phyloP scores from a whole-genome alignment of 2,888 invertebrate species.

The Coecobrya sp. region DNA sequence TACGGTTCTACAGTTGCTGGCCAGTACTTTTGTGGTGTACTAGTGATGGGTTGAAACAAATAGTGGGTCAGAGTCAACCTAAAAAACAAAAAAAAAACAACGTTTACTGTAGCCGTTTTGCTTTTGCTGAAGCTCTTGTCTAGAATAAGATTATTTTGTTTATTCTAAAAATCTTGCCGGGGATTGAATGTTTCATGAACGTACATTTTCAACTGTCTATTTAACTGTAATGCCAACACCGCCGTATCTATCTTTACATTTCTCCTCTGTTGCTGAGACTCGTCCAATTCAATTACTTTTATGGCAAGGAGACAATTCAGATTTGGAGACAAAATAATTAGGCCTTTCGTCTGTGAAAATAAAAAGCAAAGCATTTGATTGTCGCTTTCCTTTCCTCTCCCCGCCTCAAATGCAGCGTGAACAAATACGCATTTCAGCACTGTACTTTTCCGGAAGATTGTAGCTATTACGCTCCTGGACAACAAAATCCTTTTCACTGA shows the following conservation, averaged over 20 bases:
- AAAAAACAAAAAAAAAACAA: not conserved
- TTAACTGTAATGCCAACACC: too few relatives aligned
- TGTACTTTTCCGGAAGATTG: too few relatives aligned
- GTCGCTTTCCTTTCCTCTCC: slow-evolving; percentile 3
- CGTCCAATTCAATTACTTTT: slow-evolving; percentile 81
- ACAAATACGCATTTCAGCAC: not conserved
- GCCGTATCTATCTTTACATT: not conserved
- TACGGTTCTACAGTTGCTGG: not conserved
- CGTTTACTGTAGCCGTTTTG: too few relatives aligned
- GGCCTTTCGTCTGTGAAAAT: slow-evolving; percentile 11
- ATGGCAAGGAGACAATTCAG: slow-evolving; percentile 79
- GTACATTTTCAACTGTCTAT: not conserved
- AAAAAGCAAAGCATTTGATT: not conserved
- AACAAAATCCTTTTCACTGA: not conserved
- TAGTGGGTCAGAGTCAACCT: slow-evolving; percentile 1
- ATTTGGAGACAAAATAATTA: slow-evolving; percentile 75
- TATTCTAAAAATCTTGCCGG: too few relatives aligned
- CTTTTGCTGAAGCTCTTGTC: too few relatives aligned
- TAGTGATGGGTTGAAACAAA: not conserved
- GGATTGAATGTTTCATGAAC: not conserved
- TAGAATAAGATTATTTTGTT: too few relatives aligned
- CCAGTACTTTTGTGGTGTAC: not conserved
- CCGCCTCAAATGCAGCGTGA: not conserved
- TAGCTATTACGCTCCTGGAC: not conserved
- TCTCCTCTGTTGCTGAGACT: slow-evolving; percentile 70